Evolutionary conservation across 2,797 vertebrate genomes (phyloP).

Genomic region (Margarornis squamiger): DNA sequence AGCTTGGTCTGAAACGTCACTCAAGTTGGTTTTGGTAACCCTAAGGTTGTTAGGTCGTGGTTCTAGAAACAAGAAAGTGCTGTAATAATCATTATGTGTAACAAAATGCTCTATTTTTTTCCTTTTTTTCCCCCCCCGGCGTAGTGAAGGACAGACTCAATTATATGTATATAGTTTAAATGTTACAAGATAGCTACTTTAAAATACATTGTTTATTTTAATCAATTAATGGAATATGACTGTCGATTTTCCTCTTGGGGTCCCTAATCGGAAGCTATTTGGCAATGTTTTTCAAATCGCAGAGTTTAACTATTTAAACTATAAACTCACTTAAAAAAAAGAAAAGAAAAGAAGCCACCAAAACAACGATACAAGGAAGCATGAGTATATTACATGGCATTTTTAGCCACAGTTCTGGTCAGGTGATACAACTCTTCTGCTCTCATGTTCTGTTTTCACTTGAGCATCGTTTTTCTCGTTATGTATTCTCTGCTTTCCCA

Average conservation of each 20-base stretch:
- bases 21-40: fast-evolving
- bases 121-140: too few species aligned
- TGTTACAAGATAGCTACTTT: fast-evolving
- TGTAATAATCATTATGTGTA: neutral
- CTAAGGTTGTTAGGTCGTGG: neutral
- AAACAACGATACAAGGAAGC: too few species aligned
- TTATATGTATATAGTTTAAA: neutral
- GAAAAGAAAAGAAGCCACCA: fast-evolving
- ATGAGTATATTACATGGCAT: neutral
- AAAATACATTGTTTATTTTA: neutral
- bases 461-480: neutral
- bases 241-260: neutral
- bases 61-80: neutral
- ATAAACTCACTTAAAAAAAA: neutral
- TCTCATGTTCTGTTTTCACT: neutral
- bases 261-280: neutral
- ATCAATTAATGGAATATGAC: neutral
- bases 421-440: neutral
- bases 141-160: fast-evolving
- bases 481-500: fast-evolving
- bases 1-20: neutral
- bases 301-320: neutral
- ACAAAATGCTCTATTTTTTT: neutral
- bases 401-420: neutral
- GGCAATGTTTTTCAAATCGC: neutral